A percentile compares a stretch with the other conserved stretches of the same genome.
Evolutionary conservation across 2,797 vertebrate genomes (phyloP).

Genomic region (Danio aesculapii): DNA sequence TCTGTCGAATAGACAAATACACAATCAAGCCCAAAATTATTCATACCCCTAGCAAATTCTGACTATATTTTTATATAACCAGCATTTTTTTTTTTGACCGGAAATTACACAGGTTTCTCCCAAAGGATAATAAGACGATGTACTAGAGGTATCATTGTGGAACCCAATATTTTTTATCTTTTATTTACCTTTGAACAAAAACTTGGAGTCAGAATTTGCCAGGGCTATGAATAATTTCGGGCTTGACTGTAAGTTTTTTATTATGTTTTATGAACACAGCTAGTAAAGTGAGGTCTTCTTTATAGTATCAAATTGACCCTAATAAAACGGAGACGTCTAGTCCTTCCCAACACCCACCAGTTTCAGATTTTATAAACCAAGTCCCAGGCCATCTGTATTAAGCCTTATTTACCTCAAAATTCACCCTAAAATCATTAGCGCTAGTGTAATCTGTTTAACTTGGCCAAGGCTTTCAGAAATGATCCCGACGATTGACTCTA

Average conservation of each 20-base stretch:
- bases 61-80: no score
- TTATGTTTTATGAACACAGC: neutral
- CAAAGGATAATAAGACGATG: no score
- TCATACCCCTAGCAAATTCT: no score
- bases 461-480: constrained; percentile 54
- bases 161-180: no score
- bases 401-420: constrained; percentile 18
- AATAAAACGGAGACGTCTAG: neutral
- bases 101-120: no score
- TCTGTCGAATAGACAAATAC: no score
- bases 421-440: constrained; percentile 15
- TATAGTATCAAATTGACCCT: neutral
- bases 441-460: constrained; percentile 50
- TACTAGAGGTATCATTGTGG: no score
- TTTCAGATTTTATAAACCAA: neutral
- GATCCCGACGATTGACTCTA: constrained; percentile 59
- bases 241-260: neutral
- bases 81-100: no score
- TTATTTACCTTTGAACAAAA: no score
- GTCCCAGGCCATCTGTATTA: constrained; percentile 24
- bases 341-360: neutral
- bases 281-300: neutral
- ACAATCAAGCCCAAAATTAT: no score
- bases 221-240: no score
- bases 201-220: no score